Evolutionary conservation across 2,888 invertebrate genomes (phyloP).

Genomic region (Aporophyla lueneburgensis): DNA sequence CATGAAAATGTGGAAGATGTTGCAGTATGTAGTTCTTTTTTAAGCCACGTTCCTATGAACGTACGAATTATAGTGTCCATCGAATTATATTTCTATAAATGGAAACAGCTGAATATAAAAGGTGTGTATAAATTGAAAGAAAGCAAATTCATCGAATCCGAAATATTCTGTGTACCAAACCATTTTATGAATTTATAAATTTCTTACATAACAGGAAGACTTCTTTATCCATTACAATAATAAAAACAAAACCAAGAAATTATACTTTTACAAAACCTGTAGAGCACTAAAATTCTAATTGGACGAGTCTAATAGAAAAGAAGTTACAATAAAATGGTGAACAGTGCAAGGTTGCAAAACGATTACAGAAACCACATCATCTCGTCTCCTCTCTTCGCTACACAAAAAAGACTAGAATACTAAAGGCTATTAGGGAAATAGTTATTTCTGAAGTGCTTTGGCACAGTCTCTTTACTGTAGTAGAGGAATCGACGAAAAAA

Average conservation of each 20-base stretch:
- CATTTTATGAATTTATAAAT: too few species aligned
- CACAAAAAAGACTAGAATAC: conserved; percentile 11
- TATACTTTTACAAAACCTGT: background rate
- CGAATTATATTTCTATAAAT: too few species aligned
- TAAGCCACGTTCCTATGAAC: too few species aligned
- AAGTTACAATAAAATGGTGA: conserved; percentile 3
- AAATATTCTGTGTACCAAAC: too few species aligned
- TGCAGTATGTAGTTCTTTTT: background rate
- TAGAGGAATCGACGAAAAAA: background rate
- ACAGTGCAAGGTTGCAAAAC: conserved; percentile 39
- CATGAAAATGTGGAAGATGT: too few species aligned
- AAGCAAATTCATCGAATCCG: too few species aligned
- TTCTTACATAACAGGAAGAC: too few species aligned
- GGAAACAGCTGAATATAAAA: too few species aligned
- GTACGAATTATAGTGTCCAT: too few species aligned
- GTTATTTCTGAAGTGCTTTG: conserved; percentile 24
- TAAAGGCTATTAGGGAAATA: conserved; percentile 19
- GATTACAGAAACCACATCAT: conserved; percentile 38
- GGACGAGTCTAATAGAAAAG: conserved; percentile 15
- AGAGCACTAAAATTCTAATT: conserved; percentile 27
- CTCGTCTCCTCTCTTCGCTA: background rate
- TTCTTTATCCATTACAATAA: background rate
- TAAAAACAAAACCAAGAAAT: background rate
- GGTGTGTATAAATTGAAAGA: too few species aligned
- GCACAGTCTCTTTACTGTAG: background rate